Evolutionary conservation across 2,113 vertebrate genomes (phyloP).

Genomic region (Tupaia chinensis): DNA sequence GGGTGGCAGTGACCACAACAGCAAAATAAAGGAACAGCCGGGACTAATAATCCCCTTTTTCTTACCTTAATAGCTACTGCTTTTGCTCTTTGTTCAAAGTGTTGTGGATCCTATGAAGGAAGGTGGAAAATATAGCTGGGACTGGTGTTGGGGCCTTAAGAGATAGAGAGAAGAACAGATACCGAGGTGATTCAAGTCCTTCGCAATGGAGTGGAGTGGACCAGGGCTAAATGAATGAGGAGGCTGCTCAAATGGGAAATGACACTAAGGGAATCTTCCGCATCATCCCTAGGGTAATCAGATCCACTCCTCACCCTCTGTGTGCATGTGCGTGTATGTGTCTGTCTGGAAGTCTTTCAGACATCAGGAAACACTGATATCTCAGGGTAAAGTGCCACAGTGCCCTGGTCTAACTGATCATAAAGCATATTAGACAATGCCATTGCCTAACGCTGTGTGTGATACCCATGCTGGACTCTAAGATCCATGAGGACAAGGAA

Average conservation of each 20-base stretch:
- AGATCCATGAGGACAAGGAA: not conserved
- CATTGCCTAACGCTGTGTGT: not conserved
- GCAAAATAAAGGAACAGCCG: not conserved
- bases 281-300: not conserved
- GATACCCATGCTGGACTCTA: not conserved
- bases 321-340: too few species aligned
- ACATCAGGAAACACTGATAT: not conserved
- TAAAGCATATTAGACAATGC: not conserved
- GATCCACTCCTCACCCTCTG: not conserved
- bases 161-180: not conserved
- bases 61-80: not conserved
- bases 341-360: not conserved
- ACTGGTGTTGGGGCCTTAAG: rapidly evolving
- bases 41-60: not conserved
- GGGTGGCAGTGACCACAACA: not conserved
- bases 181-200: not conserved
- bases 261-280: not conserved
- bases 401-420: not conserved
- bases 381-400: not conserved
- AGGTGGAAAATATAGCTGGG: not conserved
- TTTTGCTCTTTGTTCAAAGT: not conserved
- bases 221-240: not conserved
- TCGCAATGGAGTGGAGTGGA: not conserved
- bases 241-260: not conserved
- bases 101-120: not conserved